Evolutionary conservation across 2,113 vertebrate species (phyloP).

Genomic region (Turnix velox): DNA sequence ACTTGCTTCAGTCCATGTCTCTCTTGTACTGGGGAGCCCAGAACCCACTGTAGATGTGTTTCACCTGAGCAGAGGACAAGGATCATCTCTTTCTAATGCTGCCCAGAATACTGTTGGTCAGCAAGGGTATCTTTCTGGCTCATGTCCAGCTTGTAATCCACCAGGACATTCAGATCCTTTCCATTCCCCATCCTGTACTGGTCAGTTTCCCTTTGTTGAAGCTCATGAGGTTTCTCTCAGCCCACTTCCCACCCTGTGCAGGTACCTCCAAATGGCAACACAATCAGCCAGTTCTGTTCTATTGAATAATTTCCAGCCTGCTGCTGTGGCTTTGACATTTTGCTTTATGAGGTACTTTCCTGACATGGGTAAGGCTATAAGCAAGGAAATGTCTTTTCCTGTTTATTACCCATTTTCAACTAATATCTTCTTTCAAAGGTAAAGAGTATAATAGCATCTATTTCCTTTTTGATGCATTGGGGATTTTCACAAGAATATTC

Average conservation of each 20-base stretch:
- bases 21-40: background rate
- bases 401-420: background rate
- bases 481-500: background rate
- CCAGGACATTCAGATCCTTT: background rate
- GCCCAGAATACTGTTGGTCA: background rate
- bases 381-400: background rate
- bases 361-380: background rate
- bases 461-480: background rate
- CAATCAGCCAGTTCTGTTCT: background rate
- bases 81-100: background rate
- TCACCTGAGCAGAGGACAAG: background rate
- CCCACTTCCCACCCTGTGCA: background rate
- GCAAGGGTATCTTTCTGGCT: background rate
- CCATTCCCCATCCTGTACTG: fast-evolving
- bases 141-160: background rate
- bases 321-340: background rate
- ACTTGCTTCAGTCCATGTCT: background rate
- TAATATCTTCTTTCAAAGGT: background rate
- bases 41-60: background rate
- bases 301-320: background rate
- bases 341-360: background rate
- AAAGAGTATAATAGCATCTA: background rate
- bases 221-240: background rate
- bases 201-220: background rate
- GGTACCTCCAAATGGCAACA: background rate